Evolutionary conservation across 2,113 vertebrate genomes (phyloP).

Genomic region (Neofelis nebulosa): DNA sequence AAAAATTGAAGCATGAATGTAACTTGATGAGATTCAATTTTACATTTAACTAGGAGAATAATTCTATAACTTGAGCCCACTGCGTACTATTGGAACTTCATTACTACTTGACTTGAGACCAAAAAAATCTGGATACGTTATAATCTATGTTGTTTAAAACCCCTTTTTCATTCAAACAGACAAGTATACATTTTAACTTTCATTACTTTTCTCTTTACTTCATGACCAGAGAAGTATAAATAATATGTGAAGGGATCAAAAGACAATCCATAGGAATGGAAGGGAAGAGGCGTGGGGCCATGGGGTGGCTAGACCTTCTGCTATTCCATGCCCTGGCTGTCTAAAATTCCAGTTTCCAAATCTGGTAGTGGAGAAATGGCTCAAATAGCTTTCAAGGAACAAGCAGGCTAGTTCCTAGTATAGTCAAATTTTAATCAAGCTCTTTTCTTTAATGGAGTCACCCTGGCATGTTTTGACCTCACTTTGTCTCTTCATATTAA

Average conservation of each 20-base stretch:
- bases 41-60: background rate
- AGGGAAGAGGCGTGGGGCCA: background rate
- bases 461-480: background rate
- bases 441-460: background rate
- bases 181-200: background rate
- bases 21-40: conserved; percentile 7
- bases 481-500: background rate
- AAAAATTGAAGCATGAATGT: background rate
- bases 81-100: background rate
- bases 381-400: background rate
- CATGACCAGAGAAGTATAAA: background rate
- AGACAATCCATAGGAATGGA: background rate
- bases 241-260: background rate
- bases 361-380: background rate
- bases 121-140: background rate
- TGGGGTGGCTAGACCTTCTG: background rate
- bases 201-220: conserved; percentile 17
- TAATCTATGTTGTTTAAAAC: background rate
- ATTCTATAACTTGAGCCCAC: background rate
- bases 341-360: background rate
- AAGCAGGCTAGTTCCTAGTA: background rate
- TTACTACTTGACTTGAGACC: background rate
- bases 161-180: background rate
- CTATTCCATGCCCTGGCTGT: background rate
- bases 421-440: background rate